Conservation (phyloP, 2,113 vertebrate genomes). For the Dicerorhinus sumatrensis region DNA sequence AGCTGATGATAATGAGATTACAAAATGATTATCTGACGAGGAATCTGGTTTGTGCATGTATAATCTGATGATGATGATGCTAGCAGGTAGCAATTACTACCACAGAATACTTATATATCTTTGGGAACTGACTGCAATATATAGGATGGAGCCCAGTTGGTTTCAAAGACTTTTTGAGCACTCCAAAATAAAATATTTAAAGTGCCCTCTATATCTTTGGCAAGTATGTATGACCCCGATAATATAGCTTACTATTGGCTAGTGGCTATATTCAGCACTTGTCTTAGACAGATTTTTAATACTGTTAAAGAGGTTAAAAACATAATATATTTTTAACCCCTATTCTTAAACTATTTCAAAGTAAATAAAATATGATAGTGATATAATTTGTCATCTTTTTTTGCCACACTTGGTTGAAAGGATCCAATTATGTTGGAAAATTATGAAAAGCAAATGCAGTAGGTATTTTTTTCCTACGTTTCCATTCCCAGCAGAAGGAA, state of each 20-base stretch:
- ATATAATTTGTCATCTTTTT: neutral
- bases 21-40: neutral
- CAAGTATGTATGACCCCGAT: neutral
- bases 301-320: neutral
- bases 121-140: neutral
- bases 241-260: conserved; percentile 35
- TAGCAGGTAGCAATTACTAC: neutral
- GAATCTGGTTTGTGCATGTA: neutral
- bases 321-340: conserved; percentile 26
- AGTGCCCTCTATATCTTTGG: neutral
- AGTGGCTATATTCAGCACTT: conserved; percentile 45
- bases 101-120: neutral
- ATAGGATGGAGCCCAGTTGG: neutral
- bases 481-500: conserved; percentile 55
- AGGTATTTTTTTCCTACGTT: neutral
- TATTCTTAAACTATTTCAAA: conserved; percentile 9
- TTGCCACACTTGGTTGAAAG: neutral
- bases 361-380: neutral
- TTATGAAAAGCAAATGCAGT: conserved; percentile 6
- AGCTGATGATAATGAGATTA: neutral
- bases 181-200: neutral
- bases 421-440: conserved; percentile 16
- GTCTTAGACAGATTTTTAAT: conserved; percentile 50
- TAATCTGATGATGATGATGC: neutral
- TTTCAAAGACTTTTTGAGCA: neutral